These are phyloP conservation scores for Bettongia penicillata DNA, from an alignment of 2,113 vertebrate genomes.

Conservation along the genomic window DNA sequence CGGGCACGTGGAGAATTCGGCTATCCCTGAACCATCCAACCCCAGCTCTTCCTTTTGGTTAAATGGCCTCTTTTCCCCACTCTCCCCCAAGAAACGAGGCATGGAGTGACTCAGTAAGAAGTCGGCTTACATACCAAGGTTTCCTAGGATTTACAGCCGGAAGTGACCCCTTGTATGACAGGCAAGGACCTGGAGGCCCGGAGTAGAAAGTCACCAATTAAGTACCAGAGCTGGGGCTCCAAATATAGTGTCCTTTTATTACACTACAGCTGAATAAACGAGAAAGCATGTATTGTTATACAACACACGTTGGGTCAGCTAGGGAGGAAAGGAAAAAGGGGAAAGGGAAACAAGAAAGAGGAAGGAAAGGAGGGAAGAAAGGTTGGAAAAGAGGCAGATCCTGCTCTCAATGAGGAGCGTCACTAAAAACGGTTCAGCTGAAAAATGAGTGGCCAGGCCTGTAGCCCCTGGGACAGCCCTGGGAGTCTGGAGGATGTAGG, in stretches of 20 bases:
- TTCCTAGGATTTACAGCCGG: neutral
- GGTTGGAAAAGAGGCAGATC: neutral
- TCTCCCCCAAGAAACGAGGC: neutral
- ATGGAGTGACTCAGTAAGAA: neutral
- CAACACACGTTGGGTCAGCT: neutral
- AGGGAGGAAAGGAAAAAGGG: neutral
- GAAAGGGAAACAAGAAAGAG: neutral
- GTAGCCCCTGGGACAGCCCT: neutral
- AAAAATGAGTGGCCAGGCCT: neutral
- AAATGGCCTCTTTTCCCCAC: neutral
- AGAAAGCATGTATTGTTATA: constrained; percentile 13
- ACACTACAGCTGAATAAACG: neutral
- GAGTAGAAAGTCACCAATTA: neutral
- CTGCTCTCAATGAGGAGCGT: neutral
- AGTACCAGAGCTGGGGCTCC: neutral
- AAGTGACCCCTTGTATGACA: neutral
- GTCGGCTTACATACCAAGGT: neutral
- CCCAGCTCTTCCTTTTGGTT: neutral
- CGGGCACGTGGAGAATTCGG: too few relatives aligned
- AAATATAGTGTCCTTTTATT: neutral
- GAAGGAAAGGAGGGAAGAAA: too few relatives aligned
- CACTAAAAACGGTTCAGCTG: neutral
- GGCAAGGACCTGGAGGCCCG: neutral
- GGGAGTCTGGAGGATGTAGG: too few relatives aligned
- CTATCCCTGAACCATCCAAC: neutral